Conservation (phyloP, 2,113 vertebrate species). For the Mystacornis crossleyi region DNA sequence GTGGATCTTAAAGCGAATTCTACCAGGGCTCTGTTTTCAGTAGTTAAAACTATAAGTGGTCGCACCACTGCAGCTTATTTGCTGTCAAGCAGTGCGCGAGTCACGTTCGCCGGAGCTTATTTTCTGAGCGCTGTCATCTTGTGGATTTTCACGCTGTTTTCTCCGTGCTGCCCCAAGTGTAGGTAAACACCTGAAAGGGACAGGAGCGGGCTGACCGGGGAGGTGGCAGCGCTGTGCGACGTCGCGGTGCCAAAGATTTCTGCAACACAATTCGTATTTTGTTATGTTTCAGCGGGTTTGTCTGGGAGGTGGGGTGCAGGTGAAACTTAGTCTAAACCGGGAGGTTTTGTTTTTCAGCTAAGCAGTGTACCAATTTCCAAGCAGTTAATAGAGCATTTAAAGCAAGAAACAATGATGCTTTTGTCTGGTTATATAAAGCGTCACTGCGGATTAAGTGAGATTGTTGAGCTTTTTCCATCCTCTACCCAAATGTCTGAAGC, state of each 20-base stretch:
- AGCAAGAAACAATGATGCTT: neutral
- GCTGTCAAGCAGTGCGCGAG: fast-evolving
- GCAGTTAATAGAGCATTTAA: neutral
- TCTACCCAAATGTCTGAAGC: neutral
- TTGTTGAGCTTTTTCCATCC: neutral
- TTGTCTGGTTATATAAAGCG: conserved; percentile 36
- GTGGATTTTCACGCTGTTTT: neutral
- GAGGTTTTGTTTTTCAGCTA: neutral
- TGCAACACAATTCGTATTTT: fast-evolving
- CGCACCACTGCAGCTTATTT: fast-evolving
- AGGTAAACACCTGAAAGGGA: neutral
- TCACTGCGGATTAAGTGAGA: neutral
- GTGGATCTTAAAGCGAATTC: neutral
- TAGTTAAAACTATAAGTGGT: fast-evolving
- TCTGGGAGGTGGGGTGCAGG: neutral
- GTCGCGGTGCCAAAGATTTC: neutral
- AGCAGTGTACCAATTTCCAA: neutral
- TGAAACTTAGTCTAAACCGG: neutral
- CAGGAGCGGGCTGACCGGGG: no score
- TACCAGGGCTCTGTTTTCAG: fast-evolving
- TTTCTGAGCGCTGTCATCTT: neutral
- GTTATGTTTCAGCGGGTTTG: fast-evolving
- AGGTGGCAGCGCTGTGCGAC: no score
- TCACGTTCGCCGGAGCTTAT: neutral
- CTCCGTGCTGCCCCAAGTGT: neutral